Evolutionary conservation across 2,797 vertebrate genomes (phyloP).

Genomic region (Furcifer pardalis): DNA sequence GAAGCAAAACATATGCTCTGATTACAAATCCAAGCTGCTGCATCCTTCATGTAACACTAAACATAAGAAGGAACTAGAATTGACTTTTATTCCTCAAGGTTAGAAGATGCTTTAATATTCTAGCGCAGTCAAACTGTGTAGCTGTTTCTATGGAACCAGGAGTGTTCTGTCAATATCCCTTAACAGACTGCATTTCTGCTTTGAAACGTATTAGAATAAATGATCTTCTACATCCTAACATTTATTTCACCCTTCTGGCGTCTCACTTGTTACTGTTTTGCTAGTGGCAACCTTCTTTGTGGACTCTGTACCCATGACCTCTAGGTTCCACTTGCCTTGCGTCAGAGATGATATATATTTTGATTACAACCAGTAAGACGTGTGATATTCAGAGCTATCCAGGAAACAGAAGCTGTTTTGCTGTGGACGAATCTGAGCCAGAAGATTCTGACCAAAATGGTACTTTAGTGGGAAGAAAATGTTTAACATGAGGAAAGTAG

Average conservation of each 20-base stretch:
- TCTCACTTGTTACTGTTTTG: too few relatives aligned
- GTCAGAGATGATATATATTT: neutral
- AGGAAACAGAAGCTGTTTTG: neutral
- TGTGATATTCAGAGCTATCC: neutral
- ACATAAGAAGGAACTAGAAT: constrained; percentile 59
- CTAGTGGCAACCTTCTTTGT: neutral
- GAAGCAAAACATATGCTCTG: constrained; percentile 21
- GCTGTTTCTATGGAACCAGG: constrained; percentile 28
- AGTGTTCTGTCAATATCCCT: neutral
- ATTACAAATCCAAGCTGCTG: neutral
- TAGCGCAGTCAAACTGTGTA: constrained; percentile 58
- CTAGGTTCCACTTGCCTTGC: neutral
- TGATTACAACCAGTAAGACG: neutral
- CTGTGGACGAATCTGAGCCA: neutral
- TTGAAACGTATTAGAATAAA: neutral
- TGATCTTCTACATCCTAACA: neutral
- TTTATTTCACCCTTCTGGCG: too few relatives aligned
- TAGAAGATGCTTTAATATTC: constrained; percentile 64
- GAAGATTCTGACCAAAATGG: neutral
- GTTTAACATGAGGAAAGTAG: neutral
- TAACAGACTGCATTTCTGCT: neutral
- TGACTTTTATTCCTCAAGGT: constrained; percentile 60
- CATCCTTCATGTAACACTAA: constrained; percentile 48
- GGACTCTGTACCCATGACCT: neutral
- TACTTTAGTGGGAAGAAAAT: neutral